Conservation (phyloP, 2,888 invertebrate genomes). For the Ariolimax columbianus region DNA sequence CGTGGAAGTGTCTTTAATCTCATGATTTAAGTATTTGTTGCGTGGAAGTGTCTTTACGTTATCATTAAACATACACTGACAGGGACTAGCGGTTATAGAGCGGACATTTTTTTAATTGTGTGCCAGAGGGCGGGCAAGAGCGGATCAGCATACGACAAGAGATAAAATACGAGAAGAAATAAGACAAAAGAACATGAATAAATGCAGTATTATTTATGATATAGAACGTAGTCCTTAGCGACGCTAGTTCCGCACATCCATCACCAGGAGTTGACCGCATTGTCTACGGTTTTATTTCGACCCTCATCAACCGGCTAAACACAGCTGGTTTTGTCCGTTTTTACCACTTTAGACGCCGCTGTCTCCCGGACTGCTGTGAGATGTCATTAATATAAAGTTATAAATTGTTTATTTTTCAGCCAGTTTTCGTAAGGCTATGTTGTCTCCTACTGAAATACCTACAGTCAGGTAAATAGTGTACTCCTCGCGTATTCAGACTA, state of each 20-base stretch:
- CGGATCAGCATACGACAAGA: neutral
- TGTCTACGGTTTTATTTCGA: neutral
- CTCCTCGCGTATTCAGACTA: neutral
- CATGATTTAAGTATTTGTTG: too few species aligned
- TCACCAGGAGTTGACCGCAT: neutral
- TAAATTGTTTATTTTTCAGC: neutral
- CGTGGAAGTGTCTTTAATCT: too few species aligned
- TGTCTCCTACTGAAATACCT: neutral
- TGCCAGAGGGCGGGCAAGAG: too few species aligned
- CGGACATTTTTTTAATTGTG: too few species aligned
- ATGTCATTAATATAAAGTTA: constrained; percentile 7
- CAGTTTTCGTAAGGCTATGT: neutral
- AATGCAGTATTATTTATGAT: neutral
- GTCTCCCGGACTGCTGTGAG: too few species aligned
- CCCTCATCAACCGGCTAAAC: neutral
- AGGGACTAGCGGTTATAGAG: too few species aligned
- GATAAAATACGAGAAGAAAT: too few species aligned
- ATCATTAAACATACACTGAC: too few species aligned
- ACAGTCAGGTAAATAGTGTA: constrained; percentile 8
- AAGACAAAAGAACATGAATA: too few species aligned
- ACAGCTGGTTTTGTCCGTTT: neutral
- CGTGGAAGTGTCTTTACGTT: too few species aligned
- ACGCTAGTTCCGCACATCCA: neutral
- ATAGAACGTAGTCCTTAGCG: neutral
- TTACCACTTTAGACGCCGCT: too few species aligned